These are phyloP conservation scores for Orthonychiurus folsomi DNA, from an alignment of 2,888 invertebrate genomes.

Conservation along the genomic window DNA sequence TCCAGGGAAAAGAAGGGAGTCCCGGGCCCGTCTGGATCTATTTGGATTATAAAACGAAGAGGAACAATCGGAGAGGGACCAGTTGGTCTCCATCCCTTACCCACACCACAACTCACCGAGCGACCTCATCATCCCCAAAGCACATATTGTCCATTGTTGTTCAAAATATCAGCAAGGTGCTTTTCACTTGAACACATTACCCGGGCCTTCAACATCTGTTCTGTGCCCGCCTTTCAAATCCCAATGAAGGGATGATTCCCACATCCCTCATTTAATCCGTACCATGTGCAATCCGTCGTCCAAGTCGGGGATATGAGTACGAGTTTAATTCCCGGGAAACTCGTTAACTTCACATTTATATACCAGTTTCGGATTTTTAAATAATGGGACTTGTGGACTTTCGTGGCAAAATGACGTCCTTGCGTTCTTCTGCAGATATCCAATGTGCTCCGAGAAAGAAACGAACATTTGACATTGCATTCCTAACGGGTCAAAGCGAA, in stretches of 20 bases:
- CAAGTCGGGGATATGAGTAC: too few species aligned
- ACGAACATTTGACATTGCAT: slow-evolving; percentile 81
- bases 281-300: too few species aligned
- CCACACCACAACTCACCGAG: slow-evolving; percentile 11
- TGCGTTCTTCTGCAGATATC: neutral
- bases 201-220: neutral
- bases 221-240: neutral
- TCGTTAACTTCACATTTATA: too few species aligned
- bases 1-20: too few species aligned
- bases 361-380: too few species aligned
- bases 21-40: too few species aligned
- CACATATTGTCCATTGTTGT: neutral
- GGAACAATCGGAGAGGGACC: slow-evolving; percentile 17
- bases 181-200: neutral
- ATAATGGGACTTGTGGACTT: slow-evolving; percentile 2
- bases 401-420: neutral
- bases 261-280: neutral
- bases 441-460: slow-evolving; percentile 46
- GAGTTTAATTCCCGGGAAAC: too few species aligned
- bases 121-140: neutral
- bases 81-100: slow-evolving; percentile 26
- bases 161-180: slow-evolving; percentile 1
- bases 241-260: neutral
- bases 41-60: neutral
- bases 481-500: slow-evolving; percentile 56